phyloP scores from a whole-genome alignment of 2,797 vertebrate species.

The Staurois parvus region DNA sequence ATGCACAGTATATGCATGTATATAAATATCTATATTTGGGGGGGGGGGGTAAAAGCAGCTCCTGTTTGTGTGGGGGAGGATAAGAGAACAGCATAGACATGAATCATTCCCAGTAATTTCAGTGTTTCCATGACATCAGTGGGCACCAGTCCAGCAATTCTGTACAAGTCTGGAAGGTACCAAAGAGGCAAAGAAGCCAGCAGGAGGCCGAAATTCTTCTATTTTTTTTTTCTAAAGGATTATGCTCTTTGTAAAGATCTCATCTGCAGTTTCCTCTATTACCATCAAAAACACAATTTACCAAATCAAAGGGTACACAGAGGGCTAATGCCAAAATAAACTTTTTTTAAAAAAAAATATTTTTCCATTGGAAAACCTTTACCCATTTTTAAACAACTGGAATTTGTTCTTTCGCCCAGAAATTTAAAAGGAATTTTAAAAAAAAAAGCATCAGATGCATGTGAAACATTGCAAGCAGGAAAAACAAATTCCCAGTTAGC shows the following conservation, averaged over 20 bases:
- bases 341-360: too few species aligned
- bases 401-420: conserved; percentile 5
- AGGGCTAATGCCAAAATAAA: conserved; percentile 27
- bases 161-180: conserved; percentile 89
- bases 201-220: conserved; percentile 74
- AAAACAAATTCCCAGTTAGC: too few species aligned
- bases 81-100: conserved; percentile 84
- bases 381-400: neutral
- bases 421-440: too few species aligned
- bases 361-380: neutral
- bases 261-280: conserved; percentile 73
- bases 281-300: conserved; percentile 69
- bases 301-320: conserved; percentile 64
- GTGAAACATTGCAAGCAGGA: too few species aligned
- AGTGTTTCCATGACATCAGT: conserved; percentile 98
- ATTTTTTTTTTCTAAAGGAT: conserved; percentile 68
- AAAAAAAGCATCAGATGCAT: too few species aligned
- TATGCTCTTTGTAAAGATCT: conserved; percentile 77
- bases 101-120: conserved; percentile 96
- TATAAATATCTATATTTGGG: conserved; percentile 74
- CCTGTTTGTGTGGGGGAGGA: conserved; percentile 83
- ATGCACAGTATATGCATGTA: conserved; percentile 67
- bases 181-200: conserved; percentile 78
- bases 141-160: conserved; percentile 93
- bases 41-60: conserved; percentile 83